These are phyloP conservation scores for Magallana nippona DNA, from an alignment of 2,888 invertebrate species.

Conservation along the genomic window DNA sequence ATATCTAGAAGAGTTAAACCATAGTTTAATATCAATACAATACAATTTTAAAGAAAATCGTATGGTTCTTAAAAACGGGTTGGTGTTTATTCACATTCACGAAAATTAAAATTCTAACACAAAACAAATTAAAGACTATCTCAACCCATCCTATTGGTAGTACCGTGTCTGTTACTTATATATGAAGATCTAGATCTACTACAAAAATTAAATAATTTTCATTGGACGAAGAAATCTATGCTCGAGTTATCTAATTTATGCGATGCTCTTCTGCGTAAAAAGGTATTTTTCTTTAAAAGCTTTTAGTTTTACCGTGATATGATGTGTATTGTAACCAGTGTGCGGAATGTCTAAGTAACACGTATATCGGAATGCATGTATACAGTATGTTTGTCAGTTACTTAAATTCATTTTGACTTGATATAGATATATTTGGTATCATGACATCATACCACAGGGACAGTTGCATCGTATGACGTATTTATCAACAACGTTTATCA, in stretches of 20 bases:
- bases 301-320: neutral
- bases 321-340: too few species aligned
- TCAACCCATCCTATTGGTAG: too few species aligned
- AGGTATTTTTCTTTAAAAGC: neutral
- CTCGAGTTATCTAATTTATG: neutral
- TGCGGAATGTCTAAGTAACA: neutral
- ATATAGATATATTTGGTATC: neutral
- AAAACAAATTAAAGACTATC: neutral
- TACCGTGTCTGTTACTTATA: too few species aligned
- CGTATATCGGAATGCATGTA: neutral
- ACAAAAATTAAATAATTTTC: too few species aligned
- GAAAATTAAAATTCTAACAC: slow-evolving; percentile 1
- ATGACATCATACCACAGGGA: neutral
- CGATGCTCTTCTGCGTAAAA: slow-evolving; percentile 1
- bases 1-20: neutral
- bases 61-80: neutral
- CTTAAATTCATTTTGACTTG: slow-evolving; percentile 10
- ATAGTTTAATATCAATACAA: neutral
- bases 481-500: neutral
- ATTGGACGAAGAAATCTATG: too few species aligned
- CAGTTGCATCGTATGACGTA: neutral
- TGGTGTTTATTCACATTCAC: neutral
- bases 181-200: too few species aligned
- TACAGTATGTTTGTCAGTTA: neutral
- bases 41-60: neutral